Conservation (phyloP, 2,797 vertebrate genomes). For the Ctenosaura bakeri region DNA sequence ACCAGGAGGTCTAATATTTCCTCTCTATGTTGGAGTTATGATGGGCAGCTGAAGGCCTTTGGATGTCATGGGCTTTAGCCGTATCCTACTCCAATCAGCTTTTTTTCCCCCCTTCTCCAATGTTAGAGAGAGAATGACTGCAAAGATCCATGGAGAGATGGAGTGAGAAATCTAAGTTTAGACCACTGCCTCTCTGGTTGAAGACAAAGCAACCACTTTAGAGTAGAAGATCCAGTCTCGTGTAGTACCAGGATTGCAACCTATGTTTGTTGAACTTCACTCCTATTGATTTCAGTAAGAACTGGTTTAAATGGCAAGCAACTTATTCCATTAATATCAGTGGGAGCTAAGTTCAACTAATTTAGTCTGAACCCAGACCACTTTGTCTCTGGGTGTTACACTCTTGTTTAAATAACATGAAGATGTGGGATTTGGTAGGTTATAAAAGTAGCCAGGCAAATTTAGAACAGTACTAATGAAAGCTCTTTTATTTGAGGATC, state of each 20-base stretch:
- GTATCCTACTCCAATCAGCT: neutral
- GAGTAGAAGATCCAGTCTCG: neutral
- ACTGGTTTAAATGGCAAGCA: neutral
- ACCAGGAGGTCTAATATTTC: neutral
- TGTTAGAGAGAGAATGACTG: neutral
- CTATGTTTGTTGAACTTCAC: neutral
- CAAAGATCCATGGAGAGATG: neutral
- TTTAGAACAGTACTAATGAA: neutral
- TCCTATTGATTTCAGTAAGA: neutral
- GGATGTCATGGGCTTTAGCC: neutral
- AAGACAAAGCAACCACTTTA: no score
- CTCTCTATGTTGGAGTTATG: neutral
- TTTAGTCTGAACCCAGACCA: neutral
- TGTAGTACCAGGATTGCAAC: neutral
- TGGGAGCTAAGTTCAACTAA: neutral
- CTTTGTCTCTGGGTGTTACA: neutral
- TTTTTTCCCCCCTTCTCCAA: neutral
- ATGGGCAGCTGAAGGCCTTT: neutral
- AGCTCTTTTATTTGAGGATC: neutral
- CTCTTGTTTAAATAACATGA: neutral
- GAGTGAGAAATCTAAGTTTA: neutral
- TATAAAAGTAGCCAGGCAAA: slow-evolving; percentile 1
- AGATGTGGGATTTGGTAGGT: neutral
- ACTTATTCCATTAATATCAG: neutral
- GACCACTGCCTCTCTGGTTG: neutral